phyloP scores from a whole-genome alignment of 2,113 vertebrate species.

The Choloepus hoffmanni region DNA sequence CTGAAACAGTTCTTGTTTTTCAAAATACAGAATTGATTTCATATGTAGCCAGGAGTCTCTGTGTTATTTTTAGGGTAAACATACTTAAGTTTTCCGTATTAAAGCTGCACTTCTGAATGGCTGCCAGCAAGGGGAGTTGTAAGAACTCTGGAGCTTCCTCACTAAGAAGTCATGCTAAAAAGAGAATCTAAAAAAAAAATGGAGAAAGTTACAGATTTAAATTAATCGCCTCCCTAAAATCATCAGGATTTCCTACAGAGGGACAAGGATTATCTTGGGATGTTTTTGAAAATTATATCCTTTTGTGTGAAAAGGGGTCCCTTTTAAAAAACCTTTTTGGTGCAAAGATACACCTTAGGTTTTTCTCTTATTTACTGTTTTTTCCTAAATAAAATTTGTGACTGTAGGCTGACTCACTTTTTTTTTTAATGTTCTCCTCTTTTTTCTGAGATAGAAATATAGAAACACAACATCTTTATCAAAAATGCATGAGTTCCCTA shows the following conservation, averaged over 20 bases:
- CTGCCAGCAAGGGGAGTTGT: constrained; percentile 76
- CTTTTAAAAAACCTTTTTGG: not conserved
- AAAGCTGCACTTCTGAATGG: constrained; percentile 54
- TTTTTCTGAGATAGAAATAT: not conserved
- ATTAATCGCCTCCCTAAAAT: constrained; percentile 12
- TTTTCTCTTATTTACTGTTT: constrained; percentile 46
- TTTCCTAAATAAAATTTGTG: constrained; percentile 52
- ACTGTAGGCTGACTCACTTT: not conserved
- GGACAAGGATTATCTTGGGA: not conserved
- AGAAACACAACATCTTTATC: not conserved
- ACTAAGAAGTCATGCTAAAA: not conserved
- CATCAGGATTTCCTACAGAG: not conserved
- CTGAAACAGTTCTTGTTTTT: constrained; percentile 11
- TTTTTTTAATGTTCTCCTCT: not conserved
- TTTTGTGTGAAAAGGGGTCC: not conserved
- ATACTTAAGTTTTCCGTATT: not conserved
- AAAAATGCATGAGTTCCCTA: not conserved
- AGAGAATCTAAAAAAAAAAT: not conserved
- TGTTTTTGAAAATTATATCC: not conserved
- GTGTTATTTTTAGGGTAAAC: not conserved
- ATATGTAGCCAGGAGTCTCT: not conserved
- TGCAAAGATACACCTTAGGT: not conserved
- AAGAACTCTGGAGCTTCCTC: constrained; percentile 60
- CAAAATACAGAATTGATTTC: not conserved
- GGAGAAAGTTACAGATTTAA: constrained; percentile 36